Evolutionary conservation across 2,113 vertebrate genomes (phyloP), one percentile per base, ranked within the genome.

Genomic region (Rhinichthys klamathensis): DNA sequence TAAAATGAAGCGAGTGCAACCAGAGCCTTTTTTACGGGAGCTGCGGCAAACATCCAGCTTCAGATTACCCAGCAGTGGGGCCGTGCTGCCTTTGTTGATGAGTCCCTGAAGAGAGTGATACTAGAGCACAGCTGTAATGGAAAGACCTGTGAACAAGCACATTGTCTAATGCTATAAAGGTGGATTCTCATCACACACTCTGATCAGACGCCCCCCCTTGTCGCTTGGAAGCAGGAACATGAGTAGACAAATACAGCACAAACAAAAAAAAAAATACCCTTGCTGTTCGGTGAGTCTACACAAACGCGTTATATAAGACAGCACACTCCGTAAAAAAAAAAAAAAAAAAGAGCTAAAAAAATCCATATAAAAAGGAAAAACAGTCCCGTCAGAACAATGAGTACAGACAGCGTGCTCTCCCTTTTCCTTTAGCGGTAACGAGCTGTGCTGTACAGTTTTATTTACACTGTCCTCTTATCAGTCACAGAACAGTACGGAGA

Each of bases 391-490:
- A 97, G 97, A 97, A 98, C 97, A 99, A 97, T 97, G 95, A 95
- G 97, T 97, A 94, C 97, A 97, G 96, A 97, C 96, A 90, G 90
- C 85, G 58, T 94, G 95, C 94, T 93, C 93, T 93, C 88, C 73
- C 70, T 74, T 78, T 85, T 85, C 84, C 87, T 86, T 86, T 72
- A 88, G 85, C 84, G 93, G 94, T 95, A 94, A 93, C 94, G 90
- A 93, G 93, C 94, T 93, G 92, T 90, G 94, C 96, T 92, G 95
- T 96, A 98, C 97, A 97, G 95, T 97, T 97, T 97, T 98, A 99
- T 98, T 98, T 99, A 98, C 97, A 97, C 96, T 93, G 95, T 94
- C 95, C 94, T 96, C 97, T 98, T 99, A 98, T 99, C 98, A 97
- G 97, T 91, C 94, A 90, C 93, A 94, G 96, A 97, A 96, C 97